Base-by-base conservation (phyloP, 2,797 vertebrate genomes). In the Siniperca obscura region DNA sequence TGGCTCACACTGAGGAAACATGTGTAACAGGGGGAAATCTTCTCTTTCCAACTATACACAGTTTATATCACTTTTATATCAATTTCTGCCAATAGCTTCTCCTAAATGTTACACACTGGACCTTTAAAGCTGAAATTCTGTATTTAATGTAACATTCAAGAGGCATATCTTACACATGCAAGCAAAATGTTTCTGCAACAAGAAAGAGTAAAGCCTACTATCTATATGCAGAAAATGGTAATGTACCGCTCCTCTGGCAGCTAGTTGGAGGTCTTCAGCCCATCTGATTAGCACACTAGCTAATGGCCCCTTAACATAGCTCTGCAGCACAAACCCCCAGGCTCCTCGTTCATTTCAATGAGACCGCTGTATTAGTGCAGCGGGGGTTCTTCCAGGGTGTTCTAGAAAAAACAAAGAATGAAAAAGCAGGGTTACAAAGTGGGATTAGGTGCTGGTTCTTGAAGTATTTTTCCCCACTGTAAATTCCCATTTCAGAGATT, bases 281-380 rank as follows among this genome's bases (percentile, higher is more conserved):
- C 42, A n/a, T 48, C 74, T 71, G 73, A 90, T 87, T 86, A 81
- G 66, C 79, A 80, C 74, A n/a, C 5, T 5, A 42, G 55, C 60
- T 80, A 73, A 78, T 69, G 65, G 50, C 55, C 48, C 40, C 50
- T 82, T 30, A 67, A 55, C 52, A 40, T 74, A 12, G 81, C 72
- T 50, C 72, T 11, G 64, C 74, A 74, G 79, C 30, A n/a, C 53
- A 27, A 52, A 34, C 55, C 59, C 60, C 38, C 64, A 4, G 77
- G 64, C 52, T 57, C 44, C 57, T 62, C 66, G 68, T 80, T 72
- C 78, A 67, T 65, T 53, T 69, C 56, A 65, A 8, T 64, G 44
- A 38, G 74, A 22, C 69, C 69, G 7, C 65, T 81, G 56, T 27
- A 56, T 86, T 48, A 71, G 68, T 36, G 71, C 76, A 48, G 79